Conservation (phyloP, 2,888 invertebrate genomes). For the Plusia festucae region DNA sequence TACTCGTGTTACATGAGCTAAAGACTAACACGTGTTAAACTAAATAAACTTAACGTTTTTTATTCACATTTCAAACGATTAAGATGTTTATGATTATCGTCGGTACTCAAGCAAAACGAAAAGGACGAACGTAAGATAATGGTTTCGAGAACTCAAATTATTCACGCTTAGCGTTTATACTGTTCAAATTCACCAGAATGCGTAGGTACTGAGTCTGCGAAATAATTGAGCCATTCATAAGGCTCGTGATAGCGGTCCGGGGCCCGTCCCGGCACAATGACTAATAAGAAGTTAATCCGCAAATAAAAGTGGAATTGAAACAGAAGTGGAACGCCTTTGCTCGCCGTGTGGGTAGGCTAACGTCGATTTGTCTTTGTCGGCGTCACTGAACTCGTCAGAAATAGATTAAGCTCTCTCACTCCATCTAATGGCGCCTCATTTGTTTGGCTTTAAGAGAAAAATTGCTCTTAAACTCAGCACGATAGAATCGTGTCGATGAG, state of each 20-base stretch:
- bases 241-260: constrained; percentile 83
- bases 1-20: constrained; percentile 71
- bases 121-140: constrained; percentile 47
- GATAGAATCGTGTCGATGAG: constrained; percentile 87
- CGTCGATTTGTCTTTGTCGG: constrained; percentile 89
- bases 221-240: constrained; percentile 89
- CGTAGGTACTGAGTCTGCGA: constrained; percentile 74
- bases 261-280: constrained; percentile 83
- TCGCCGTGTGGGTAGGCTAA: constrained; percentile 88
- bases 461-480: constrained; percentile 86
- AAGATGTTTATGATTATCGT: constrained; percentile 62
- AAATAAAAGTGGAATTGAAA: constrained; percentile 90
- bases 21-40: constrained; percentile 76
- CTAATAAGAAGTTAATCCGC: constrained; percentile 90
- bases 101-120: constrained; percentile 21
- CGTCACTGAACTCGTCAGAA: constrained; percentile 90
- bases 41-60: constrained; percentile 60
- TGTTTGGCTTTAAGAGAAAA: constrained; percentile 89
- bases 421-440: constrained; percentile 89
- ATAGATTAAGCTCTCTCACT: constrained; percentile 90
- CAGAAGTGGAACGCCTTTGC: constrained; percentile 87
- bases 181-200: constrained; percentile 63
- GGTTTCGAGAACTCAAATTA: constrained; percentile 54
- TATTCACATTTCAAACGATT: constrained; percentile 63
- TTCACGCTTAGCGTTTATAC: constrained; percentile 61